These are phyloP conservation scores for Meliscaeva auricollis DNA, from an alignment of 2,888 invertebrate genomes.

Conservation along the genomic window DNA sequence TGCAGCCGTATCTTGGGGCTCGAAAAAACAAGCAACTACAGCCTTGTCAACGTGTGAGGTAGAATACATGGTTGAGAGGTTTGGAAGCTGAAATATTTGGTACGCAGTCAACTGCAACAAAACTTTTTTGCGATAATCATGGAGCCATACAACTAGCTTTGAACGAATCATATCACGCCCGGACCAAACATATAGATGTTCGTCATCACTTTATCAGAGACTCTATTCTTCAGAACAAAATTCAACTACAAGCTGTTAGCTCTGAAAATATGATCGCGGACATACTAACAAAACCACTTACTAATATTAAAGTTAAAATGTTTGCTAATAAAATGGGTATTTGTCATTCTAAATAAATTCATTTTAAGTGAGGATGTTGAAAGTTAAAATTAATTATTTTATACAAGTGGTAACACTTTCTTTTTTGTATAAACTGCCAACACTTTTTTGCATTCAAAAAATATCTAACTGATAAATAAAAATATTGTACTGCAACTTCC, in stretches of 20 bases:
- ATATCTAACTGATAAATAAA: no score
- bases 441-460: no score
- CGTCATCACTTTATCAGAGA: slow-evolving; percentile 22
- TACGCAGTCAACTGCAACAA: slow-evolving; percentile 1
- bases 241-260: slow-evolving; percentile 1
- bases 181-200: slow-evolving; percentile 30
- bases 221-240: not conserved
- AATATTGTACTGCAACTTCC: no score
- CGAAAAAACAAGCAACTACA: slow-evolving; percentile 23
- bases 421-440: no score
- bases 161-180: slow-evolving; percentile 22
- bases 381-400: no score
- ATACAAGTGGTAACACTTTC: no score
- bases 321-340: not conserved
- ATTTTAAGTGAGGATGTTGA: slow-evolving; percentile 3
- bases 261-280: slow-evolving; percentile 29
- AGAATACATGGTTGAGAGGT: slow-evolving; percentile 39
- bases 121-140: slow-evolving; percentile 21
- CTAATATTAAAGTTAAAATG: not conserved
- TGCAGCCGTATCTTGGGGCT: slow-evolving; percentile 30
- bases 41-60: slow-evolving; percentile 24
- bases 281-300: slow-evolving; percentile 14
- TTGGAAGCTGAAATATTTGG: slow-evolving; percentile 12
- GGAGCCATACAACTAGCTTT: slow-evolving; percentile 21
- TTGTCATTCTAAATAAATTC: not conserved